Base-by-base conservation (phyloP, 2,113 vertebrate species). In the Nothocercus julius region DNA sequence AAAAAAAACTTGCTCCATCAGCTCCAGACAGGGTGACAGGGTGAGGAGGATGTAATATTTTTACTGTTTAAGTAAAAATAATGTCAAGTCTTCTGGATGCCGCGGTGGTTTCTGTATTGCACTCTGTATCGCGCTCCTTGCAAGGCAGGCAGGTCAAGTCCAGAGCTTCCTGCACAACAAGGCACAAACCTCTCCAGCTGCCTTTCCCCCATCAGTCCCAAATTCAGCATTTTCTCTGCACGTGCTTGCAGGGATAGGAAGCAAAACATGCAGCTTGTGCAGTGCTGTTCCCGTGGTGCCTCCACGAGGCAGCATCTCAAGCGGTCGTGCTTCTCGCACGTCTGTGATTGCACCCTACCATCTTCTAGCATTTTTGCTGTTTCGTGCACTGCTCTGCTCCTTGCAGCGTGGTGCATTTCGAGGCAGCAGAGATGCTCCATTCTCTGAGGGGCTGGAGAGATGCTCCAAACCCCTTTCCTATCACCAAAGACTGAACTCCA, bases 1-100 rank as follows among this genome's bases (percentile, higher is more conserved):
- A 92, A 95, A 92, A 92, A 86, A 94, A 96, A 94, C 56, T 95
- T 92, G 61, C 40, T 73, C 53, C 86, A 72, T 69, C 67, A 84
- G 80, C 56, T 92, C 27, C 69, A 90, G 61, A 78, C 25, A 85
- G 64, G 61, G 63, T 78, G 80, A 93, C 42, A 88, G 38, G 85
- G 79, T 91, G 56, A 92, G 85, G 45, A 87, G 54, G 49, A 54
- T 45, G 67, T 76, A 91, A 90, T 93, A 83, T 87, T 85, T 95
- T 91, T 87, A 34, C 85, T 53, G 77, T 38, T 69, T 3, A 7
- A 40, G 63, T 58, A 81, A 68, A 80, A 83, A 61, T 64, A 77
- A 25, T 13, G 7, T 30, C 58, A 54, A 2, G 59, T 42, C 36
- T 63, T 88, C 45, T 80, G 42, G 49, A 42, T 69, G 24, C 27